Evolutionary conservation across 2,113 vertebrate genomes (phyloP), one percentile per base, ranked within the genome.

Genomic region (Cyprinodon brontotheroides): DNA sequence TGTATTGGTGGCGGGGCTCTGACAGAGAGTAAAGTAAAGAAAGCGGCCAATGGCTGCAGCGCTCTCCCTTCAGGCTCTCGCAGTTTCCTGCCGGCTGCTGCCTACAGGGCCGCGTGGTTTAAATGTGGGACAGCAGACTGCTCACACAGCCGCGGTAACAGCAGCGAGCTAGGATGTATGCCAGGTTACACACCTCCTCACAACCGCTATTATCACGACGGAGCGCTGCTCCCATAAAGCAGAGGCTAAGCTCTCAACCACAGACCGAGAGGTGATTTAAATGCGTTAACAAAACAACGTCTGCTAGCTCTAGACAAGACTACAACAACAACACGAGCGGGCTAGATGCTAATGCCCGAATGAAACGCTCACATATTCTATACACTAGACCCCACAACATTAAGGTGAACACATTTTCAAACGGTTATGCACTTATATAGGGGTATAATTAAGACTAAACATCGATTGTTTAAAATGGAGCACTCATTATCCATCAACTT

Each of bases 71-170:
- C 72, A 87, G 65, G 85, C 80, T 22, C 65, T 74, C 83, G 39
- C 84, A 60, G 90, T 85, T 92, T 93, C 91, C 92, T 90, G 89
- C 87, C 84, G 83, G 84, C 72, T 86, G 84, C 81, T 75, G 53
- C 84, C 70, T 83, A 70, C 80, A 79, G 74, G 88, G 90, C 91
- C 92, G 87, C 89, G 92, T 92, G 90, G 93, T 93, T 92, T 92
- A 91, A 93, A 94, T 92, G 89, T 90, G 91, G 90, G 89, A 86
- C 87, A 78, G 81, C 76, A 60, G 39, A 43, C 59, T 68, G 43
- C 14, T 57, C 71, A 77, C 60, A 65, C 78, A 37, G 65, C 72
- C 65, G 74, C 68, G 47, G 47, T 77, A 87, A 68, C 79, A 76
- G 48, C 67, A n/a, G 10, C 60, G 50, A 15, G 57, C 71, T 37